phyloP scores from a whole-genome alignment of 2,797 vertebrate species.

The Syngnathus rostellatus region DNA sequence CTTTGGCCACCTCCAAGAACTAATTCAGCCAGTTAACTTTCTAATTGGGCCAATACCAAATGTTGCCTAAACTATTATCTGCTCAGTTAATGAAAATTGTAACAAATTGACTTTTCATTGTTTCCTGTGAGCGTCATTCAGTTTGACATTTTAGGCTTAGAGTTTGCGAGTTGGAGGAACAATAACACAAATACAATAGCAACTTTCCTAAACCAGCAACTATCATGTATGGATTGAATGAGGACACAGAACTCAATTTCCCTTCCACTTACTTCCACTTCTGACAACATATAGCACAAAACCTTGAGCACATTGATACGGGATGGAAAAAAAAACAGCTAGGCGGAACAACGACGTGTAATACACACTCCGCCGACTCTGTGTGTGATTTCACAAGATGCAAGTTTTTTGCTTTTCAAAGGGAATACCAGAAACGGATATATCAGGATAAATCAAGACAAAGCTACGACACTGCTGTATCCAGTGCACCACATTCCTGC shows the following conservation, averaged over 20 bases:
- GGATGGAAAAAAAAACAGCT: constrained; percentile 47
- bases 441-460: constrained; percentile 73
- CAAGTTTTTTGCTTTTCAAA: constrained; percentile 68
- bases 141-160: constrained; percentile 10
- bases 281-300: constrained; percentile 35
- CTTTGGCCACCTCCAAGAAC: background rate
- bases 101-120: background rate
- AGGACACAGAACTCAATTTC: constrained; percentile 13
- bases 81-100: background rate
- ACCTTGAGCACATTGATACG: constrained; percentile 38
- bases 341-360: constrained; percentile 59
- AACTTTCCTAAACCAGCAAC: constrained; percentile 23
- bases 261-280: constrained; percentile 15
- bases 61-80: background rate
- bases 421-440: constrained; percentile 68
- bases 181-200: constrained; percentile 2
- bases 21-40: background rate
- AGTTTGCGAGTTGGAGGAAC: constrained; percentile 16
- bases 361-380: constrained; percentile 64
- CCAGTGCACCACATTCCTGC: constrained; percentile 52
- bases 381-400: constrained; percentile 71
- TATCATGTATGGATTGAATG: constrained; percentile 12
- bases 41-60: background rate
- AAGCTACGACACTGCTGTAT: constrained; percentile 67
- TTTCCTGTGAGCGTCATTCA: constrained; percentile 24